Conservation (phyloP, 1,140 invertebrate genomes). For the Drosophila parvula region DNA sequence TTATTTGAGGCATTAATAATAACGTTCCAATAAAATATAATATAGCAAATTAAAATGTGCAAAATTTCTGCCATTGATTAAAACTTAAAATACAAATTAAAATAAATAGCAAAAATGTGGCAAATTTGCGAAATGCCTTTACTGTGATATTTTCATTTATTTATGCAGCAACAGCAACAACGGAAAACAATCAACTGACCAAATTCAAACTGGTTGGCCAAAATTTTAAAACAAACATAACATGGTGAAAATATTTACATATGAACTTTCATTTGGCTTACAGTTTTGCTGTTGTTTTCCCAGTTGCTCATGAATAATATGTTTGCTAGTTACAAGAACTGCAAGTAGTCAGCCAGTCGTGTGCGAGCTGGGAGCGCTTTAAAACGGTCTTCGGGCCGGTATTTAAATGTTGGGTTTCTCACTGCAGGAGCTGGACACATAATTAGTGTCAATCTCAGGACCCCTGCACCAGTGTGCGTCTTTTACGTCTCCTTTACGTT, state of each 20-base stretch:
- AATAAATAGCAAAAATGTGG: slow-evolving; percentile 9
- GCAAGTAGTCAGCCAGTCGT: not conserved
- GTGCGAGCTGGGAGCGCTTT: not conserved
- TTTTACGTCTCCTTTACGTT: too few relatives aligned
- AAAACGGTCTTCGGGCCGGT: not conserved
- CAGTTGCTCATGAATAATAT: slow-evolving; percentile 56
- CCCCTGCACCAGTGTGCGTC: not conserved
- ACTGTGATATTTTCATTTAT: slow-evolving; percentile 37
- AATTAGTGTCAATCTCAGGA: slow-evolving; percentile 54
- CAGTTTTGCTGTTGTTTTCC: slow-evolving; percentile 43
- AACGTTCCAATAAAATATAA: slow-evolving; percentile 25
- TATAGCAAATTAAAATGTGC: slow-evolving; percentile 50
- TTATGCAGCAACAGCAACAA: slow-evolving; percentile 40
- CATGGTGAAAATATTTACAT: slow-evolving; percentile 73
- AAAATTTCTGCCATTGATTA: not conserved
- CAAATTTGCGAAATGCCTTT: slow-evolving; percentile 5
- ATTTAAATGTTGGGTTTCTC: slow-evolving; percentile 1
- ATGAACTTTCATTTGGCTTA: slow-evolving; percentile 69
- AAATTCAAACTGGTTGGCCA: slow-evolving; percentile 53
- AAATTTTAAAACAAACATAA: slow-evolving; percentile 69
- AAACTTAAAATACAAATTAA: not conserved
- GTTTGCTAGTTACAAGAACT: slow-evolving; percentile 20
- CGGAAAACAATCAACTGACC: slow-evolving; percentile 66
- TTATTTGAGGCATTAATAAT: slow-evolving; percentile 6
- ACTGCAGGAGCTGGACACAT: slow-evolving; percentile 29